Evolutionary conservation across 2,113 vertebrate genomes (phyloP), one percentile per base, ranked within the genome.

Genomic region (Microtus ochrogaster): DNA sequence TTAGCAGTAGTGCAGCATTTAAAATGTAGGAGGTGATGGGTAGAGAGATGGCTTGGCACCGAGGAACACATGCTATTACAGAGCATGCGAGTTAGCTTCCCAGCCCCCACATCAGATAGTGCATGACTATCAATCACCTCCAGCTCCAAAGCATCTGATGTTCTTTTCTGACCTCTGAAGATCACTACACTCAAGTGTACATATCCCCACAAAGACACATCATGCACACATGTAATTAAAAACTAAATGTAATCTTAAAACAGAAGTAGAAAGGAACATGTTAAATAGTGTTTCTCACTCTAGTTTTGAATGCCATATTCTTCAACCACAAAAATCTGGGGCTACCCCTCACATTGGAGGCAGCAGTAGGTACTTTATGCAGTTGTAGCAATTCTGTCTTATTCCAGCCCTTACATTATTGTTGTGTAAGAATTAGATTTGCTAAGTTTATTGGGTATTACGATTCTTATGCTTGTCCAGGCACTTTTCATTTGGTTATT

Each of bases 401-500:
- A 47, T 55, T 86, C 9, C 14, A 3, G 39, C 26, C 84, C 52
- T 72, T 70, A 52, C 49, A 91, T 68, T 47, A 47, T 83, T 83
- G 28, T 90, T 94, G 74, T 72, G 89, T 77, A 79, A 61, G 8
- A 79, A 44, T 33, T 61, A 10, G 39, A 30, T n/a, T 33, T 11
- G 39, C 41, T 58, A 82, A 55, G n/a, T 77, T 76, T 36, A 70
- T 63, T 78, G 76, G 8, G 26, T 92, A 24, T 63, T 66, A 1
- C 24, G 63, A n/a, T 55, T 66, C 68, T 28, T 49, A 26, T 77
- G 22, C 36, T 86, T 79, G 63, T 36, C 61, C 68, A 47, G 76
- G 30, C 12, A 91, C 8, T 30, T 86, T 72, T 83, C 9, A 87
- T 76, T 95, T 83, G 26, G 49, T 96, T 86, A 41, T 77, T 73